Base-by-base conservation (phyloP, 2,113 vertebrate species). In the Nothocercus nigrocapillus region DNA sequence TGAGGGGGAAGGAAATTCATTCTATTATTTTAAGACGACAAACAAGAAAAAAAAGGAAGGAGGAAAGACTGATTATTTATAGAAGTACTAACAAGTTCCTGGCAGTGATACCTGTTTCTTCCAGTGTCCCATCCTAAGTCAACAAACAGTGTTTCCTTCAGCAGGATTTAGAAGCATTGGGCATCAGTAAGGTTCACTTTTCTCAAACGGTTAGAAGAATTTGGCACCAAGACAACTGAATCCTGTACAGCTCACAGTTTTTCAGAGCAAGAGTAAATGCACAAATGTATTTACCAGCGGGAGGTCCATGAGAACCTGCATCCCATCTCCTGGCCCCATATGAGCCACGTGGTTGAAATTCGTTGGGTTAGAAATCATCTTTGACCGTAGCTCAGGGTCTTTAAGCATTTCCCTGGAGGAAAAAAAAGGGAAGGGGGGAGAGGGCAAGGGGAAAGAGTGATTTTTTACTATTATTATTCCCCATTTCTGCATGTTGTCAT, bases 301-400 rank as follows among this genome's bases (percentile, higher is more conserved):
- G 78, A 99, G 98, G 96, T 99, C 99, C 99, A 99, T 99, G 87
- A 99, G 99, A 88, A 99, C 99, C 97, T 99, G 99, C 99, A 99
- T 99, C 73, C 99, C 99, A 20, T 99, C 99, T 79, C 99, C 99
- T 5, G 99, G 99, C 95, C 99, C 99, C 99, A 99, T 99, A 96
- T 99, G 99, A 63, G 99, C 99, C 94, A 99, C 99, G 1, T 99
- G 99, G 97, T 99, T 99, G 96, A 99, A 99, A 98, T 99, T 99
- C 2, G 98, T 99, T 4, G 99, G 99, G 89, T 99, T 99, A 66
- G 99, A 99, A 82, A 99, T 99, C 99, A 99, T 99, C 95, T 97
- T 99, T 28, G 99, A 99, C 75, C 99, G 95, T 93, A 99, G 90
- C 92, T 99, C 99, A 0, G 99, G 99, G 90, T 99, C 99, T 97